Percentiles rank a stretch among this genome's conserved stretches.
Evolutionary conservation across 2,113 vertebrate species (phyloP).

Genomic region (Cyanistes caeruleus): DNA sequence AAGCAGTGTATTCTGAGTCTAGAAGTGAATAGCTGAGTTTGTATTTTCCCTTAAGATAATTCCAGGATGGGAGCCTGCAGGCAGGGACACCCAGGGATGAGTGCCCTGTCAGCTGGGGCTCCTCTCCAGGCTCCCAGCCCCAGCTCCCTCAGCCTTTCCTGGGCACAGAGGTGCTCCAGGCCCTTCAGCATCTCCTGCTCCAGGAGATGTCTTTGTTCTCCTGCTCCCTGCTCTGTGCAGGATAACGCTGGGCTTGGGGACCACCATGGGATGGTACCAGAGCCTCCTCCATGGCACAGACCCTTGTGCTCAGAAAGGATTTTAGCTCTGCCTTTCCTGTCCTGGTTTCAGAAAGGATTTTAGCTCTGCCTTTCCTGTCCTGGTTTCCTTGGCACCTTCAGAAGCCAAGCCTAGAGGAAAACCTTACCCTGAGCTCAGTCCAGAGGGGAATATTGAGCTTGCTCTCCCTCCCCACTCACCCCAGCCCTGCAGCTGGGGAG

Average conservation of each 20-base stretch:
- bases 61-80: neutral
- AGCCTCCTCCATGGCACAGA: neutral
- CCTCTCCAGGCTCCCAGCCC: neutral
- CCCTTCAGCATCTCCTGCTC: neutral
- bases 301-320: neutral
- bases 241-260: fast-evolving
- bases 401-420: neutral
- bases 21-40: neutral
- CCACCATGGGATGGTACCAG: fast-evolving
- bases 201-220: fast-evolving
- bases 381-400: neutral
- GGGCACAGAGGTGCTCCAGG: neutral
- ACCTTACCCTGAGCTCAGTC: neutral
- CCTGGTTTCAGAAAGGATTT: neutral
- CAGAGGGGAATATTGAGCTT: neutral
- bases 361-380: neutral
- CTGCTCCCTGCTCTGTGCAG: neutral
- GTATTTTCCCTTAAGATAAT: fast-evolving
- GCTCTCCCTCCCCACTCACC: fast-evolving
- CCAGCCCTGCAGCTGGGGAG: neutral
- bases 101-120: neutral
- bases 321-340: neutral
- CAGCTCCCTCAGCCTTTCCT: neutral
- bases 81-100: neutral
- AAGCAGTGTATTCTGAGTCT: too few species aligned